Evolutionary conservation across 2,113 vertebrate genomes (phyloP), one percentile per base, ranked within the genome.

Genomic region (Pteropus alecto): DNA sequence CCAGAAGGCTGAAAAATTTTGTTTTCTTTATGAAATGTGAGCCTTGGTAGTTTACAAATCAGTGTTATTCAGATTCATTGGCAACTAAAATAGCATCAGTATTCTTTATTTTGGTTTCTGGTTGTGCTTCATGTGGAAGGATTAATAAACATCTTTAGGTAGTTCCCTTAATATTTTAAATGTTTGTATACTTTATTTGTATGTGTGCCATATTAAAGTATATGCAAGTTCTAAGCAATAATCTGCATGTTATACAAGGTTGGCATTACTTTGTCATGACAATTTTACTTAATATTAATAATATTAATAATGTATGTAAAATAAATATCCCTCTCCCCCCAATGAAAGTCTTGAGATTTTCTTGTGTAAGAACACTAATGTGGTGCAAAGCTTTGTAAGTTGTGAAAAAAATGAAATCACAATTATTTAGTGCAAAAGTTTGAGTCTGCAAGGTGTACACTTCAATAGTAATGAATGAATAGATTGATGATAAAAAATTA

Each of bases 221-320:
- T 98, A 98, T 97, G 97, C 98, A 98, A 98, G 98, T 98, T 98
- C 97, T 97, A 93, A 98, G 98, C 98, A 98, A 98, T 98, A 98
- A 98, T 96, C 96, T 96, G 98, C 98, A 98, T 98, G 98, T 97
- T 97, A 83, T 96, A 93, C 97, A 97, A 92, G 92, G 35, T 87
- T 74, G 48, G 87, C 26, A 76, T 81, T 56, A 73, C 46, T 96
- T 71, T 90, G 70, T 94, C 93, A 92, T 61, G 87, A 95, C 30
- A 84, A 24, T 85, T 81, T 93, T 54, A 81, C 48, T 93, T 65
- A 83, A 58, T 79, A 58, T 94, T 88, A 73, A 92, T 65, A 83
- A 58, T 79, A 58, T 94, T 88, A 73, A 92, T 76, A 94, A 81
- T 51, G 56, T 85, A 58, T 67, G 63, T 54, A 51, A 91, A 93